phyloP scores from a whole-genome alignment of 2,113 vertebrate genomes.

The Urocitellus parryii region DNA sequence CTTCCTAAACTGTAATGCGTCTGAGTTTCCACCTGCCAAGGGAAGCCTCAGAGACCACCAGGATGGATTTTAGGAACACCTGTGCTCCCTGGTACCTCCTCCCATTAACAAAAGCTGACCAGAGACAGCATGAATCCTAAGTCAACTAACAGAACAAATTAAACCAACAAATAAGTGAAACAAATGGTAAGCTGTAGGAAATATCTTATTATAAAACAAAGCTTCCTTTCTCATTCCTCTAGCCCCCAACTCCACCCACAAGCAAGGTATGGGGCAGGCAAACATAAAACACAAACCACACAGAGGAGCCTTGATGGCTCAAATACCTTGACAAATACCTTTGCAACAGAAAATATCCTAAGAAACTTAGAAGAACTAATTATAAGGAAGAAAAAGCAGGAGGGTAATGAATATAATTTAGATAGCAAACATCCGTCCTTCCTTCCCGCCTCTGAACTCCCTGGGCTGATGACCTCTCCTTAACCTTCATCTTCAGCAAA shows the following conservation, averaged over 20 bases:
- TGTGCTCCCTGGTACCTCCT: background rate
- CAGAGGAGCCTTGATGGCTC: background rate
- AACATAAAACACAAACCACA: conserved; percentile 55
- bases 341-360: conserved; percentile 54
- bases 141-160: background rate
- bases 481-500: conserved; percentile 84
- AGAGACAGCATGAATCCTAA: background rate
- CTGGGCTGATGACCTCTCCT: conserved; percentile 58
- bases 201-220: background rate
- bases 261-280: background rate
- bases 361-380: conserved; percentile 75
- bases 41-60: background rate
- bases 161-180: conserved; percentile 5
- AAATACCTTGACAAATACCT: conserved; percentile 58
- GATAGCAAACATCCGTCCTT: conserved; percentile 80
- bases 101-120: background rate
- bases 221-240: background rate
- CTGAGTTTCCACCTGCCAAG: background rate
- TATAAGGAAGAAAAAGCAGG: conserved; percentile 80
- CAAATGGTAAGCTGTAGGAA: background rate
- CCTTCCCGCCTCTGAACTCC: conserved; percentile 78
- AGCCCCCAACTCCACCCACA: background rate
- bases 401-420: conserved; percentile 76
- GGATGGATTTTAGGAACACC: accelerated
- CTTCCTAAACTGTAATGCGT: background rate